These are phyloP conservation scores for Lasioglossum pauxillum DNA, from an alignment of 2,888 invertebrate species.

Conservation along the genomic window DNA sequence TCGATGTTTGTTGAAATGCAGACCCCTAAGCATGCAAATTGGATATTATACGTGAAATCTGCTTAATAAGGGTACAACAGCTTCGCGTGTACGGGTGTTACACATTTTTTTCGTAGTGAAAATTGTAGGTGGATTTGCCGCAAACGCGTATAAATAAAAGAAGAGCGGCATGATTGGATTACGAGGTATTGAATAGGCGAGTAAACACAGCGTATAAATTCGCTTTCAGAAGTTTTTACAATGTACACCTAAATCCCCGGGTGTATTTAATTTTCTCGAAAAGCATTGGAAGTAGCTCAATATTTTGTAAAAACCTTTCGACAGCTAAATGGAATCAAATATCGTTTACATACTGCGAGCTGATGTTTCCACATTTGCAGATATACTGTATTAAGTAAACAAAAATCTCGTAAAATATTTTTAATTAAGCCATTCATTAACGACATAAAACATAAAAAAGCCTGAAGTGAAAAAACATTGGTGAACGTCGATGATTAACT, in stretches of 20 bases:
- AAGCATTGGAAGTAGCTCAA: background rate
- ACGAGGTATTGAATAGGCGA: background rate
- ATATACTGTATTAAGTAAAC: background rate
- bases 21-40: too few relatives aligned
- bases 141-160: background rate
- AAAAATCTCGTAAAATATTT: background rate
- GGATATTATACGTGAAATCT: background rate
- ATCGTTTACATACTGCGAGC: background rate
- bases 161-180: background rate
- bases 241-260: background rate
- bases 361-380: background rate
- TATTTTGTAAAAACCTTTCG: background rate
- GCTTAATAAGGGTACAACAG: background rate
- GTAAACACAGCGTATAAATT: background rate
- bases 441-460: too few relatives aligned
- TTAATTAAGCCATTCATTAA: background rate
- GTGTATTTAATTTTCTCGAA: background rate
- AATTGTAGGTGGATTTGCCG: background rate
- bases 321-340: background rate
- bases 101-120: background rate
- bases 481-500: background rate
- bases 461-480: background rate
- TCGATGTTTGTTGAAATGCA: too few relatives aligned
- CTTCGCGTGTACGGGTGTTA: background rate
- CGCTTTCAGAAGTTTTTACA: background rate